phyloP scores from a whole-genome alignment of 1,140 invertebrate genomes.

The Pentalonia nigronervosa region DNA sequence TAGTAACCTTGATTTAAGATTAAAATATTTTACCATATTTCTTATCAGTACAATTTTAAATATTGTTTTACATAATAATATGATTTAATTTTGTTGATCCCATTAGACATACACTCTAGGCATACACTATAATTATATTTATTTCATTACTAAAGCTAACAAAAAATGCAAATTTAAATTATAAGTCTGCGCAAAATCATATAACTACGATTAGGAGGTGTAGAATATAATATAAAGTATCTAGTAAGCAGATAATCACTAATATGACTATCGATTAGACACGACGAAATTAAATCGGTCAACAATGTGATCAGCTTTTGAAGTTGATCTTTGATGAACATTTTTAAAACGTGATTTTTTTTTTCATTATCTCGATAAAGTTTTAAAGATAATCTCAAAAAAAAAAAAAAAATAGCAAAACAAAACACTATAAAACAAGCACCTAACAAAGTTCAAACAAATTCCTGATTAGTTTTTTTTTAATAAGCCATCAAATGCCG shows the following conservation, averaged over 20 bases:
- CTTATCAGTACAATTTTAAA: not conserved
- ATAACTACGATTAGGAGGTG: not conserved
- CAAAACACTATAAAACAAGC: not conserved
- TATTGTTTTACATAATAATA: not conserved
- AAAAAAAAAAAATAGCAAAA: not conserved
- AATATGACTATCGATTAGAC: not conserved
- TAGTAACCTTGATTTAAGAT: not conserved
- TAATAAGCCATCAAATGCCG: too few relatives aligned
- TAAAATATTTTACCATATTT: not conserved
- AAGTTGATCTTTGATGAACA: too few relatives aligned
- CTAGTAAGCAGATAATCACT: not conserved
- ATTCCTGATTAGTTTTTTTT: not conserved
- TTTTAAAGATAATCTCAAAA: not conserved
- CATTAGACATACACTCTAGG: not conserved
- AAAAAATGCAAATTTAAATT: not conserved
- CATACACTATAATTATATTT: not conserved
- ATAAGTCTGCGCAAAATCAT: not conserved
- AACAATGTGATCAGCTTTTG: too few relatives aligned
- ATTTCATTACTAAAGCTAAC: not conserved
- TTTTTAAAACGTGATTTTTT: too few relatives aligned
- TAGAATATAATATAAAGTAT: too few relatives aligned
- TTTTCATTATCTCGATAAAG: too few relatives aligned
- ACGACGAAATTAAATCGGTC: too few relatives aligned
- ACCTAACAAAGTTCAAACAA: not conserved
- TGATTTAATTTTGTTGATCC: not conserved